phyloP scores from a whole-genome alignment of 2,113 vertebrate species.

The Strix aluco region DNA sequence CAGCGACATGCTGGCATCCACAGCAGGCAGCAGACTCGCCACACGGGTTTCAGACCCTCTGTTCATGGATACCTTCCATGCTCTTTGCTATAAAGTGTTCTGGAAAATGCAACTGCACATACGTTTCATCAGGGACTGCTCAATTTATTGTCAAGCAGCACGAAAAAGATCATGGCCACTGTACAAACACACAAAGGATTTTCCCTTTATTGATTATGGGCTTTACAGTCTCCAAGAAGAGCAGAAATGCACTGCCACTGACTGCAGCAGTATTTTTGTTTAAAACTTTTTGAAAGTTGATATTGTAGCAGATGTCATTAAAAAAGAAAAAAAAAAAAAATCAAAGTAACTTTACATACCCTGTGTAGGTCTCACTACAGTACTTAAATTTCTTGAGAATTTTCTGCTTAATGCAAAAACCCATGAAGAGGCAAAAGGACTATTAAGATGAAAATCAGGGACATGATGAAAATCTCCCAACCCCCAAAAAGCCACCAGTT shows the following conservation, averaged over 20 bases:
- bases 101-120: neutral
- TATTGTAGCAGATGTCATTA: neutral
- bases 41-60: fast-evolving
- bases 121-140: neutral
- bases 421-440: neutral
- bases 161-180: neutral
- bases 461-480: neutral
- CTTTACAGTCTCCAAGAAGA: neutral
- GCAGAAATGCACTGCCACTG: neutral
- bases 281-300: neutral
- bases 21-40: neutral
- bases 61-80: fast-evolving
- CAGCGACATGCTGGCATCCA: fast-evolving
- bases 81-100: neutral
- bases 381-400: neutral
- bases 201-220: too few species aligned
- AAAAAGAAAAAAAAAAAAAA: neutral
- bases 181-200: neutral
- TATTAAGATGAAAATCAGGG: neutral
- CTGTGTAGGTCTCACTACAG: neutral
- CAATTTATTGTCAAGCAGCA: fast-evolving
- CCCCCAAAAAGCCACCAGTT: neutral
- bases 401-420: neutral
- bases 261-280: neutral
- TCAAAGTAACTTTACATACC: fast-evolving